Evolutionary conservation across 1,140 invertebrate species (phyloP), one percentile per base, ranked within the genome.

Genomic region (Aphaenogaster ashmeadi): DNA sequence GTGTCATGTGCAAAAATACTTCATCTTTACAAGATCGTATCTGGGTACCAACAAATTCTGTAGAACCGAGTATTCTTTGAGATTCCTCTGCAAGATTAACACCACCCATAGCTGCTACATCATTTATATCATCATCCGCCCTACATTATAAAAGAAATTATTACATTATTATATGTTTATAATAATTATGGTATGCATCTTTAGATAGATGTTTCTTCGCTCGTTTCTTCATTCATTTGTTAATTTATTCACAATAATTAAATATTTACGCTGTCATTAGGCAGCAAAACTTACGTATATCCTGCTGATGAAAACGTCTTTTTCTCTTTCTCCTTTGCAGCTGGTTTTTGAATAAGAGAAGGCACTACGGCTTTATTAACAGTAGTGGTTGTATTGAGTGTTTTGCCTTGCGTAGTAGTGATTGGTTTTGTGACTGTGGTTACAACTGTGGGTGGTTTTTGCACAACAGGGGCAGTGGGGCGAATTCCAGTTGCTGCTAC

Each of bases 101-200:
- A 41, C 99, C 99, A 91, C 99, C 99, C 99, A 99, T 99, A 7
- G 99, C 99, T 36, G 99, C 99, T 0, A 99, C 99, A 96, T 99
- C 99, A 93, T 99, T 99, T 89, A 99, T 99, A 94, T 99, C 98
- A 95, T 99, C 98, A 94, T 99, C 98, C 44, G 97, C 98, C 94
- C 97, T 96, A 41, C 1, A 56, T 27, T 27, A 27, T 27, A 72
- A 58, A 47, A 58, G 18, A 64, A 21, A 36, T 58, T 11, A 41
- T 56, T 6, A 44, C 15, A 18, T 83, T 54, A 15, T 74, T 47
- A 33, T 27, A 74, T 36, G 5, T 47, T 84, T 56, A 47, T 44
- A 36, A 62, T 64, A 85, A 85, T 50, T 27, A 18, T 8, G 3
- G 21, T 54, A 38, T 27, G 18, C 2, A 47, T 60, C 21, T 67